Evolutionary conservation across 2,888 invertebrate genomes (phyloP).

Genomic region (Epinotia demarniana): DNA sequence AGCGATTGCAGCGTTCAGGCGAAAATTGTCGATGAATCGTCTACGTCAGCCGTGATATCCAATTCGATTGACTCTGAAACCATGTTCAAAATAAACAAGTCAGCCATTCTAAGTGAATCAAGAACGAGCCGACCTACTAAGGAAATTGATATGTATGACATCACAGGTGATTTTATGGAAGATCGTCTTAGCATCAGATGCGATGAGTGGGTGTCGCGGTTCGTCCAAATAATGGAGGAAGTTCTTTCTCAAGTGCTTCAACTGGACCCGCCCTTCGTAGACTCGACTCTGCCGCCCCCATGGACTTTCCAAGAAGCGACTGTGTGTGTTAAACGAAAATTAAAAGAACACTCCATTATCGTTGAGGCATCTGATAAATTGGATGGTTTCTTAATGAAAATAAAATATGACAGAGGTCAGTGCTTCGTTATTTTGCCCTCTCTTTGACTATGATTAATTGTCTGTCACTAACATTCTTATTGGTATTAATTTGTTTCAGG

Average conservation of each 20-base stretch:
- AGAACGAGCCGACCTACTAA: constrained; percentile 25
- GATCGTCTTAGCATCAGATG: constrained; percentile 61
- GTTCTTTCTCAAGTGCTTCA: constrained; percentile 65
- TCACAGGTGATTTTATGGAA: constrained; percentile 62
- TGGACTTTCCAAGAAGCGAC: constrained; percentile 72
- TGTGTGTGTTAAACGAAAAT: constrained; percentile 66
- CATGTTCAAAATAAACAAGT: constrained; percentile 40
- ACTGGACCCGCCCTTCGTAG: constrained; percentile 54
- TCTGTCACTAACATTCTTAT: neutral
- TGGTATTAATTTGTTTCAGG: constrained; percentile 65
- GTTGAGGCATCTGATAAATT: constrained; percentile 63
- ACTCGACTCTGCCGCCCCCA: constrained; percentile 61
- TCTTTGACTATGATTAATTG: constrained; percentile 1
- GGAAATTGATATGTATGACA: constrained; percentile 60
- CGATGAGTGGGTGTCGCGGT: constrained; percentile 75
- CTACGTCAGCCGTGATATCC: constrained; percentile 60
- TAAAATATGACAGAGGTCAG: constrained; percentile 64
- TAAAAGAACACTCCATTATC: constrained; percentile 50
- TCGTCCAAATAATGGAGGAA: constrained; percentile 77
- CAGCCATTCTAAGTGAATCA: constrained; percentile 27
- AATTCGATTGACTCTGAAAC: constrained; percentile 55
- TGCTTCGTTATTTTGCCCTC: constrained; percentile 22
- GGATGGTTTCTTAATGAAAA: constrained; percentile 57
- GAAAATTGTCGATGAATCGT: constrained; percentile 51
- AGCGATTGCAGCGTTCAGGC: constrained; percentile 2